Evolutionary conservation across 2,797 vertebrate genomes (phyloP).

Genomic region (Acanthurus leucopareius): DNA sequence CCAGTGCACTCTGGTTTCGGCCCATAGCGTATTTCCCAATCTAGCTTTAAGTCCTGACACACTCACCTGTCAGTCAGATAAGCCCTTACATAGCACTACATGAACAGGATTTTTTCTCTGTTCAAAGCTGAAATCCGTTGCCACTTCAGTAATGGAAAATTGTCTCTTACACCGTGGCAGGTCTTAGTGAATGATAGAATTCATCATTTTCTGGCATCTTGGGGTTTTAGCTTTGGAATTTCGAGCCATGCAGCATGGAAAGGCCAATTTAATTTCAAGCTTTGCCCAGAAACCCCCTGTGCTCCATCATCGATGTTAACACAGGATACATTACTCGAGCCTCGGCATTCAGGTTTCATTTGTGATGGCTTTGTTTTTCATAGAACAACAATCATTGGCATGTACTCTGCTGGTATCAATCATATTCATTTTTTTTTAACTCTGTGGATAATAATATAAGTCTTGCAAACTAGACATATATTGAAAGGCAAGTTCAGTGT

Average conservation of each 20-base stretch:
- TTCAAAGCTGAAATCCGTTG: slow-evolving; percentile 80
- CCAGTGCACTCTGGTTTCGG: slow-evolving; percentile 45
- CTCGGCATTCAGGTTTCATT: slow-evolving; percentile 39
- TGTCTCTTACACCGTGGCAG: slow-evolving; percentile 77
- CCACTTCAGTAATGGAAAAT: slow-evolving; percentile 84
- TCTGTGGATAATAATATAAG: neutral
- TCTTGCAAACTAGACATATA: neutral
- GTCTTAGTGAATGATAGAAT: slow-evolving; percentile 84
- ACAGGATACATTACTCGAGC: slow-evolving; percentile 63
- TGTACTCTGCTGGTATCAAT: slow-evolving; percentile 16
- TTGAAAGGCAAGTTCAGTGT: neutral
- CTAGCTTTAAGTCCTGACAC: slow-evolving; percentile 70
- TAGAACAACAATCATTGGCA: slow-evolving; percentile 27
- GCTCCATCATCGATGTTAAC: slow-evolving; percentile 67
- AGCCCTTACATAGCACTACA: slow-evolving; percentile 78
- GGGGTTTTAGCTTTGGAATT: slow-evolving; percentile 76
- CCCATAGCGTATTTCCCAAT: slow-evolving; percentile 58
- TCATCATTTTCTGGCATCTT: slow-evolving; percentile 80
- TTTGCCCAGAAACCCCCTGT: slow-evolving; percentile 56
- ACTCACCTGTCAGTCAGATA: slow-evolving; percentile 80
- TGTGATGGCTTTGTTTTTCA: slow-evolving; percentile 63
- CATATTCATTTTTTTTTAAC: slow-evolving; percentile 19
- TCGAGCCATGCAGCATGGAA: slow-evolving; percentile 61
- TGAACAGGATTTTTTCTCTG: slow-evolving; percentile 63
- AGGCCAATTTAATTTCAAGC: slow-evolving; percentile 77